Base-by-base conservation (phyloP, 2,888 invertebrate genomes). In the Prosapia bicincta region DNA sequence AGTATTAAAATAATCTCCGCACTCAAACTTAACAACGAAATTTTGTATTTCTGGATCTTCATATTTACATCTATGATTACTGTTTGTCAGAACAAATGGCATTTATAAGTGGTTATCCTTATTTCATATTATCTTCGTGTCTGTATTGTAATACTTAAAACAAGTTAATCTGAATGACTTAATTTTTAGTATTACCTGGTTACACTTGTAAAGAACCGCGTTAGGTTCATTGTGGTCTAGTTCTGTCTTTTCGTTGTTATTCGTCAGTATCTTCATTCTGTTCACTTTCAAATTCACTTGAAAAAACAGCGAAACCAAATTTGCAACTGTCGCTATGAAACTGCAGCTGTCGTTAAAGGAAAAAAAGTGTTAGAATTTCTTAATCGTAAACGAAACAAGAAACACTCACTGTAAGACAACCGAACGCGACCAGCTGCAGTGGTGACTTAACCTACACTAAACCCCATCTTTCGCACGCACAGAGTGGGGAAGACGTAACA, bases 181-280 rank as follows among this genome's bases (percentile, higher is more conserved):
- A n/a, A n/a, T n/a, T n/a, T n/a, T n/a, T n/a, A n/a, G n/a, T n/a
- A n/a, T n/a, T n/a, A n/a, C n/a, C n/a, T n/a, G 3, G 54, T 54
- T 54, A 54, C 1, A 20, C 20, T 9, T 54, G 24, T 43, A 70
- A 24, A 71, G 26, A 24, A 23, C 28, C 23, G 38, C 32, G 65
- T 38, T 74, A n/a, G 74, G 69, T n/a, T 74, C 69, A 9, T 74
- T 69, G 24, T 43, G 69, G 24, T 73, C 66, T 20, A 43, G 26
- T 38, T 73, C 73, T 26, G 69, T 68, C 43, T 73, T 73, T 1
- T 73, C 73, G 28, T 68, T 73, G 68, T 73, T 73, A 28, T 73
- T 73, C 26, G 43, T 25, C 13, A 43, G 25, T 28, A 73, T 68
- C 32, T 73, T 73, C 73, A 73, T 73, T 25, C n/a, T n/a, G n/a